A percentile compares a stretch with the other conserved stretches of the same genome.
Conservation (phyloP, 2,888 invertebrate genomes). For the Idaea straminata region DNA sequence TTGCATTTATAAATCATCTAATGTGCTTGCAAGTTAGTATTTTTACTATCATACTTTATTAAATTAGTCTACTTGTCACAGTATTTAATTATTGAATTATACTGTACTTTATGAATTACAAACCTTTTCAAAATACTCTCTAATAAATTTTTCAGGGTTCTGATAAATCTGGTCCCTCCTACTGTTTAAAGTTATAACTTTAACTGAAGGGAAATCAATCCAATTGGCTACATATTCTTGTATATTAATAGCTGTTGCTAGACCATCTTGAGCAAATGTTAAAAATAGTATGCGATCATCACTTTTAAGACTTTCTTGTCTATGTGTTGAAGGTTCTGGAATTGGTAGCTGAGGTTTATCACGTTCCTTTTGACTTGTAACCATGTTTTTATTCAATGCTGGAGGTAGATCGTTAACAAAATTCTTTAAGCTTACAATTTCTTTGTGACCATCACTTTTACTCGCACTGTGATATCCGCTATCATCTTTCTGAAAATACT, state of each 20-base stretch:
- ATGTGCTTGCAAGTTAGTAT: too few species aligned
- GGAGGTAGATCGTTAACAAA: constrained; percentile 62
- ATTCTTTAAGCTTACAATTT: constrained; percentile 63
- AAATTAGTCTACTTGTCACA: too few species aligned
- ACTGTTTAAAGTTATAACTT: constrained; percentile 68
- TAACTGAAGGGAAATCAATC: constrained; percentile 59
- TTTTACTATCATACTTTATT: too few species aligned
- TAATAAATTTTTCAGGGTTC: constrained; percentile 77
- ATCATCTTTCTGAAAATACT: constrained; percentile 65
- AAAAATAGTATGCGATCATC: constrained; percentile 67
- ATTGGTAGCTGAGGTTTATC: constrained; percentile 49
- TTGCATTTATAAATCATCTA: too few species aligned
- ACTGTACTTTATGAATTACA: constrained; percentile 10
- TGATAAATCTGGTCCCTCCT: constrained; percentile 73
- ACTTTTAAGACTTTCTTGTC: constrained; percentile 42
- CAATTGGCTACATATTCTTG: constrained; percentile 69
- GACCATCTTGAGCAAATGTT: constrained; percentile 78
- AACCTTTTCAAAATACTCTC: constrained; percentile 80
- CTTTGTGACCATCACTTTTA: constrained; percentile 51
- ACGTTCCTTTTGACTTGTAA: constrained; percentile 46
- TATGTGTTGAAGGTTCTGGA: constrained; percentile 35
- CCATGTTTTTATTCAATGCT: constrained; percentile 58
- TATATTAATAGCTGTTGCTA: constrained; percentile 67
- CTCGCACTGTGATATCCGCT: constrained; percentile 68
- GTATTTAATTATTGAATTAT: background rate